phyloP scores from a whole-genome alignment of 1,140 invertebrate genomes.

The Lepidurus packardi region DNA sequence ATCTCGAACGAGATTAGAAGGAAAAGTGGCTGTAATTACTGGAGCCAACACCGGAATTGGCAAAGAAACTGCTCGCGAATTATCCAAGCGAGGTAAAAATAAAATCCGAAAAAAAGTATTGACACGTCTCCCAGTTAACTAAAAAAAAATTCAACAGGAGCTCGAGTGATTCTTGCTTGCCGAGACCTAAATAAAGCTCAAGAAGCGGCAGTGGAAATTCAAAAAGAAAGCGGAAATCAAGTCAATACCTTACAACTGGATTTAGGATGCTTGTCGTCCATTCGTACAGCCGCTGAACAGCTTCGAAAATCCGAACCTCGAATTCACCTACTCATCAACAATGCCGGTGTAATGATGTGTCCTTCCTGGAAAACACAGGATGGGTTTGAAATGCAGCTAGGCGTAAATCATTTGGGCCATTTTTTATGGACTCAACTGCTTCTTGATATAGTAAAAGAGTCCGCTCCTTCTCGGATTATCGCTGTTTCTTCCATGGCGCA shows the following conservation, averaged over 20 bases:
- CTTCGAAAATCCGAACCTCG: constrained; percentile 15
- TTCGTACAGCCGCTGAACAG: constrained; percentile 42
- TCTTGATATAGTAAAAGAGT: constrained; percentile 51
- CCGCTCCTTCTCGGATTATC: constrained; percentile 68
- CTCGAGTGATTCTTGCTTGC: constrained; percentile 51
- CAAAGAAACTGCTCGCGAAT: constrained; percentile 52
- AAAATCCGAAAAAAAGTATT: neutral
- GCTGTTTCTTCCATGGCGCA: constrained; percentile 70
- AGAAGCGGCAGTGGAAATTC: constrained; percentile 45
- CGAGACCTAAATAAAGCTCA: constrained; percentile 48
- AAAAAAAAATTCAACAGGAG: constrained; percentile 45
- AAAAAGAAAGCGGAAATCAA: constrained; percentile 40
- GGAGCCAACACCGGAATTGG: constrained; percentile 57
- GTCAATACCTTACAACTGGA: constrained; percentile 42
- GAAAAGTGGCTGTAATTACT: constrained; percentile 56
- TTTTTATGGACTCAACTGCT: constrained; percentile 46
- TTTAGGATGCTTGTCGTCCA: constrained; percentile 43
- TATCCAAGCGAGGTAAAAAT: constrained; percentile 48
- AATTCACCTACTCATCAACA: constrained; percentile 33
- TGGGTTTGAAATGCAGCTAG: constrained; percentile 45
- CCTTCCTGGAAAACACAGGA: constrained; percentile 44
- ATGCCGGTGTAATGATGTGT: constrained; percentile 41
- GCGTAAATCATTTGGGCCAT: constrained; percentile 39
- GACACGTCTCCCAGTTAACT: no score
- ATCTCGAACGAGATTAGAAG: constrained; percentile 41